A percentile compares a stretch with the other conserved stretches of the same genome.
Conservation (phyloP, 2,113 vertebrate genomes). For the Tychaedon coryphoeus region DNA sequence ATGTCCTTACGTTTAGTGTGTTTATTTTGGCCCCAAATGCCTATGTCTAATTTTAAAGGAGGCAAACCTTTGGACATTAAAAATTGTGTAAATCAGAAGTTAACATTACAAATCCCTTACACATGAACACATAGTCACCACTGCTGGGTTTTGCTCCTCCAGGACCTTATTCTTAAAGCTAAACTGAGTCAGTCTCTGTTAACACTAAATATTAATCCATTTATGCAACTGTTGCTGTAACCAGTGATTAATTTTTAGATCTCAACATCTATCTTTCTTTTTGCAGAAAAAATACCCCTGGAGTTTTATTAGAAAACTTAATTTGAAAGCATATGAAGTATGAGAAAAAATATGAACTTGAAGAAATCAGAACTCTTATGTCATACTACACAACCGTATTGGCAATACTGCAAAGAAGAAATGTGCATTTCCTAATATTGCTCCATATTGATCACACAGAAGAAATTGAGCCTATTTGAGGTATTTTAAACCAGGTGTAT, state of each 20-base stretch:
- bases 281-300: neutral
- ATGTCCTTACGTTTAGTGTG: accelerated
- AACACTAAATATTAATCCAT: neutral
- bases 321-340: neutral
- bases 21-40: neutral
- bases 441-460: neutral
- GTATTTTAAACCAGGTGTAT: neutral
- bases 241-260: neutral
- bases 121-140: neutral
- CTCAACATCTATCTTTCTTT: neutral
- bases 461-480: neutral
- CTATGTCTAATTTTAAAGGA: neutral
- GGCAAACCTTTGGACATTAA: neutral
- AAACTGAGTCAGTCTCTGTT: neutral
- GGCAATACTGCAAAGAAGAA: neutral
- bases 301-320: neutral
- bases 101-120: neutral
- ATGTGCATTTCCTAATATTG: neutral
- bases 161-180: neutral
- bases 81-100: neutral
- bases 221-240: neutral
- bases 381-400: neutral
- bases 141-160: neutral
- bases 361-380: neutral
- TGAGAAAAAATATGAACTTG: neutral